A percentile compares a stretch with the other conserved stretches of the same genome.
Conservation (phyloP, 30 jellyfish, hydroid and myxozoan species). For the Rhopilema esculentum region DNA sequence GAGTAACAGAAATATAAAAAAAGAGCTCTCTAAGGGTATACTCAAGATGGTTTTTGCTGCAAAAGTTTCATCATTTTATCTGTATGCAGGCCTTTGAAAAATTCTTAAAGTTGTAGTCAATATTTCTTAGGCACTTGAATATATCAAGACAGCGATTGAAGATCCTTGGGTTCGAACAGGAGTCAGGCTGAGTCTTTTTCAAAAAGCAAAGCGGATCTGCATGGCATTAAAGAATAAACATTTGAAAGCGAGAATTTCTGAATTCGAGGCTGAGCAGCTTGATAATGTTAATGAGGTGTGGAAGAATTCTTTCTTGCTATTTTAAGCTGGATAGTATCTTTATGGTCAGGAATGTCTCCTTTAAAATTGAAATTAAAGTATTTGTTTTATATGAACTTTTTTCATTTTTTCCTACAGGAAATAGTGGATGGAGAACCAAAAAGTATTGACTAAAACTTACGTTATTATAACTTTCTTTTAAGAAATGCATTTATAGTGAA, state of each 20-base stretch:
- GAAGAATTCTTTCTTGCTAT: not conserved
- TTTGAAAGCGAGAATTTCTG: constrained; percentile 22
- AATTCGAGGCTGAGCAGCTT: constrained; percentile 34
- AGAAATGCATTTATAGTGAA: too few relatives aligned
- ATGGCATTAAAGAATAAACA: constrained; percentile 35
- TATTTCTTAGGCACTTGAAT: constrained; percentile 60
- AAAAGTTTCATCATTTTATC: not conserved
- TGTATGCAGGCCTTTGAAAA: not conserved
- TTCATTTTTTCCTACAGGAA: too few relatives aligned
- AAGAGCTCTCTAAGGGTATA: too few relatives aligned
- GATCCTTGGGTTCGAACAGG: constrained; percentile 92
- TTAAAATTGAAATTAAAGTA: too few relatives aligned
- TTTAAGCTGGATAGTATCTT: too few relatives aligned
- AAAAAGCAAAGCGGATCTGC: constrained; percentile 72
- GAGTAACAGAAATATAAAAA: too few relatives aligned
- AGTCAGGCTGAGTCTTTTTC: constrained; percentile 53
- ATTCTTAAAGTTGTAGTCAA: not conserved
- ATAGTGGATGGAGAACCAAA: too few relatives aligned
- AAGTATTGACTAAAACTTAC: too few relatives aligned
- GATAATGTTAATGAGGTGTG: constrained; percentile 46
- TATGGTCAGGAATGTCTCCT: not conserved
- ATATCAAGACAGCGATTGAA: constrained; percentile 62
- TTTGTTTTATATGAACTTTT: not conserved
- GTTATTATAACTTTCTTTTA: too few relatives aligned
- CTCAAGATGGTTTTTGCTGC: too few relatives aligned